A percentile compares a stretch with the other conserved stretches of the same genome.
Evolutionary conservation across 2,797 vertebrate genomes (phyloP).

Genomic region (Lepilemur septentrionalis): DNA sequence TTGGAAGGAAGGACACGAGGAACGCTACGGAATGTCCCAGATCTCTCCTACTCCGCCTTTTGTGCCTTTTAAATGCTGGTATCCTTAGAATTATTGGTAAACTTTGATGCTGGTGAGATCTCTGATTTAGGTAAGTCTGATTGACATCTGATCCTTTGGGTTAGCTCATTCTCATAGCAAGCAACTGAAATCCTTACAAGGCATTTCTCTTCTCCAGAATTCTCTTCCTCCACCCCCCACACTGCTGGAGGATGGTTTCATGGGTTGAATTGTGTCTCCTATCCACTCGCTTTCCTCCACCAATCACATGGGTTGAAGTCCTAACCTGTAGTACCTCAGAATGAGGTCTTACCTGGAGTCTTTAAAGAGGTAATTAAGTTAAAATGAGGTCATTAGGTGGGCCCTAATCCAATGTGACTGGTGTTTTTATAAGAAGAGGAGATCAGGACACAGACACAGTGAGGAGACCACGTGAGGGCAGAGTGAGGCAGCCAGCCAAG

Average conservation of each 20-base stretch:
- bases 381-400: background rate
- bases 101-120: background rate
- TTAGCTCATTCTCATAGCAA: background rate
- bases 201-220: background rate
- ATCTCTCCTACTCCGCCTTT: background rate
- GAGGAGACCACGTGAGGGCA: background rate
- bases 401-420: background rate
- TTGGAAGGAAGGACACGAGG: background rate
- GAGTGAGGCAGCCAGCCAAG: background rate
- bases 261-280: background rate
- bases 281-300: background rate
- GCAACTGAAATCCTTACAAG: background rate
- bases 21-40: background rate
- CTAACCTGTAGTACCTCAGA: background rate
- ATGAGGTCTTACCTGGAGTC: background rate
- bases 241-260: background rate
- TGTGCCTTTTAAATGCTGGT: background rate
- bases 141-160: background rate
- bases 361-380: constrained; percentile 5
- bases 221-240: background rate
- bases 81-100: background rate
- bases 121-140: background rate
- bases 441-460: background rate
- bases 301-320: background rate
- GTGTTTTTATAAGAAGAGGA: background rate